Evolutionary conservation across 2,888 invertebrate species (phyloP).

Genomic region (Lasioglossum figueresi): DNA sequence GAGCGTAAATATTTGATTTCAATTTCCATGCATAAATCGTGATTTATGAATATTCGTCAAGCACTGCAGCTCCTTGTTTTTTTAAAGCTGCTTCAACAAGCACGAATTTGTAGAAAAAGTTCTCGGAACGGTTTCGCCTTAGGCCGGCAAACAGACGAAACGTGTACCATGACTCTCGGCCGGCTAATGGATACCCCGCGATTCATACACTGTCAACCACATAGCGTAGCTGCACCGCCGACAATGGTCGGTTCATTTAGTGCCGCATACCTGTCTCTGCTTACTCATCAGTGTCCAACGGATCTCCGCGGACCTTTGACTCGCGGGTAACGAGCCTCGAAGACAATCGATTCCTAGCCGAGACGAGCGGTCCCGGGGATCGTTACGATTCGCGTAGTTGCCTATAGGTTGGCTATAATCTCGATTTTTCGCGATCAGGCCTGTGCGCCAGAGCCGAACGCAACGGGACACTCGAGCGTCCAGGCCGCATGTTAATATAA

Average conservation of each 20-base stretch:
- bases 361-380: not conserved
- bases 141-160: not conserved
- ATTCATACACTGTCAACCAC: slow-evolving; percentile 1
- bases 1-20: not conserved
- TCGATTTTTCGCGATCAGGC: slow-evolving; percentile 5
- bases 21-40: not conserved
- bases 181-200: slow-evolving; percentile 3
- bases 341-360: slow-evolving; percentile 21
- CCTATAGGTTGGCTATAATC: not conserved
- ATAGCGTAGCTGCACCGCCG: not conserved
- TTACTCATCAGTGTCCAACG: slow-evolving; percentile 6
- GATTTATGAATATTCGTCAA: not conserved
- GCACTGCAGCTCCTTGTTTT: not conserved
- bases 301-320: slow-evolving; percentile 5
- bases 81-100: not conserved
- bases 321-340: slow-evolving; percentile 6
- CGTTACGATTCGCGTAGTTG: slow-evolving; percentile 12
- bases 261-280: not conserved
- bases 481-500: slow-evolving; percentile 70
- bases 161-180: not conserved
- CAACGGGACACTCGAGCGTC: slow-evolving; percentile 52
- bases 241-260: slow-evolving; percentile 10
- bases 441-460: slow-evolving; percentile 15
- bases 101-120: not conserved
- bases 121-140: not conserved